Percentiles rank a stretch among this genome's conserved stretches.
Conservation (phyloP, 2,113 vertebrate genomes). For the Trematomus loennbergii region DNA sequence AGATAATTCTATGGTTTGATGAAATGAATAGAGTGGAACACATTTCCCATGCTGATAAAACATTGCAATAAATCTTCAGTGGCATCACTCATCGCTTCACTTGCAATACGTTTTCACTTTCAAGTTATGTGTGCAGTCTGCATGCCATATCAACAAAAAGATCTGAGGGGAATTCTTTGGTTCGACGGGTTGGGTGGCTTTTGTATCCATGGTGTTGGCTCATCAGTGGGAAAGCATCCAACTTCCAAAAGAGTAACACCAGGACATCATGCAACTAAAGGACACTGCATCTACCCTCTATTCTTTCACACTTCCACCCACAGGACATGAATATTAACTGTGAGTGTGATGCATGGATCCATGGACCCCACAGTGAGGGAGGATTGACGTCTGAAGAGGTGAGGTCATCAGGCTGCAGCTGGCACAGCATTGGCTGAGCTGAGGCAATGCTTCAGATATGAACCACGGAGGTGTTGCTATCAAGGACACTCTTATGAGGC, state of each 20-base stretch:
- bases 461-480: slow-evolving; percentile 69
- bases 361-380: slow-evolving; percentile 14
- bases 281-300: slow-evolving; percentile 16
- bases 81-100: background rate
- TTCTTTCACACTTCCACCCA: slow-evolving; percentile 51
- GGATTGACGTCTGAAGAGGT: slow-evolving; percentile 42
- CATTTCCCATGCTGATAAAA: slow-evolving; percentile 33
- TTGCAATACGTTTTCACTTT: slow-evolving; percentile 23
- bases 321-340: slow-evolving; percentile 5
- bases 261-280: slow-evolving; percentile 42
- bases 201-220: slow-evolving; percentile 35
- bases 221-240: slow-evolving; percentile 38
- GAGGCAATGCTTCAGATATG: slow-evolving; percentile 71
- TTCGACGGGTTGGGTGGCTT: slow-evolving; percentile 2
- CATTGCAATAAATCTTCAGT: slow-evolving; percentile 3
- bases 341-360: slow-evolving; percentile 4
- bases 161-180: slow-evolving; percentile 19
- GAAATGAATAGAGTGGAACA: background rate
- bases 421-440: slow-evolving; percentile 52
- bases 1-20: slow-evolving; percentile 16
- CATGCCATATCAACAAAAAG: background rate
- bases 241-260: slow-evolving; percentile 43
- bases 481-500: slow-evolving; percentile 66
- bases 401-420: slow-evolving; percentile 66
- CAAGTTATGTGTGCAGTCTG: slow-evolving; percentile 4